These are phyloP conservation scores for Eristalinus sepulchralis DNA, from an alignment of 2,888 invertebrate genomes.

Conservation along the genomic window DNA sequence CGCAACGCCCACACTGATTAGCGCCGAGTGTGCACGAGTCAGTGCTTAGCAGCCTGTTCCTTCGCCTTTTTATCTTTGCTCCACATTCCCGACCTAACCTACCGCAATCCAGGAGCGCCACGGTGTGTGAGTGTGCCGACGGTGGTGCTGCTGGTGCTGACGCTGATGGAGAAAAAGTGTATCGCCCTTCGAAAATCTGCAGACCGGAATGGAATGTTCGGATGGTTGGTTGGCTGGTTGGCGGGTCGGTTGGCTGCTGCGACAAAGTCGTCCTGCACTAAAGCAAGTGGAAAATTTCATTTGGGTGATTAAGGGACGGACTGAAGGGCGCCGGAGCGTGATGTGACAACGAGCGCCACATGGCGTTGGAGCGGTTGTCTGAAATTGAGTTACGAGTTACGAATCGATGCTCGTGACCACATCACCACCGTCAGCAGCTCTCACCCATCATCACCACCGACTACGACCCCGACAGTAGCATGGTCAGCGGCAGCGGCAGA, in stretches of 20 bases:
- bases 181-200: neutral
- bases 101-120: slow-evolving; percentile 42
- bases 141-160: neutral
- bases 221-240: slow-evolving; percentile 2
- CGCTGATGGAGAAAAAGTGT: neutral
- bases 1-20: slow-evolving; percentile 37
- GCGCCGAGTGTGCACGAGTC: neutral
- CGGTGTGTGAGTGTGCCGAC: slow-evolving; percentile 7
- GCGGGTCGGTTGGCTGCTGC: slow-evolving; percentile 13
- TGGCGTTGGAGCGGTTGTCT: slow-evolving; percentile 16
- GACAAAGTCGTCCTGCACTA: slow-evolving; percentile 46
- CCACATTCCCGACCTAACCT: slow-evolving; percentile 32
- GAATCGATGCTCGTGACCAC: slow-evolving; percentile 50
- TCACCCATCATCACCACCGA: neutral
- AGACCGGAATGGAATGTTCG: neutral
- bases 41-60: neutral
- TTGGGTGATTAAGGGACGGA: neutral
- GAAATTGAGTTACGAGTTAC: slow-evolving; percentile 40
- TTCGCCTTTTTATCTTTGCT: slow-evolving; percentile 25
- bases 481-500: neutral
- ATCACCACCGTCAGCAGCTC: slow-evolving; percentile 1
- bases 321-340: neutral
- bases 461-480: neutral
- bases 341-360: slow-evolving; percentile 20
- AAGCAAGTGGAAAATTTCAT: slow-evolving; percentile 57